Base-by-base conservation (phyloP, 2,888 invertebrate genomes). In the Nematopogon swammerdamellus region DNA sequence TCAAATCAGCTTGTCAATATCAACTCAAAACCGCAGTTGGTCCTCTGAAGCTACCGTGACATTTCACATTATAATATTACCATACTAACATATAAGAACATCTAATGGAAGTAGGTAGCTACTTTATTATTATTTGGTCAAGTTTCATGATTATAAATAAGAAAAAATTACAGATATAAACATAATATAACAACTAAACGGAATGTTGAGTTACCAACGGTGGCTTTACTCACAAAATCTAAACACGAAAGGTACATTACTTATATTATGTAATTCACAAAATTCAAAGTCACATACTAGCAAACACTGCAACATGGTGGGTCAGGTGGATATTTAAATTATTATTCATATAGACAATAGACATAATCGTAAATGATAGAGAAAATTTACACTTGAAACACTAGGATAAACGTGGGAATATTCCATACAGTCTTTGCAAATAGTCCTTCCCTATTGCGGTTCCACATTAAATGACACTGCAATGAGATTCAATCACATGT, bases 81-180 rank as follows among this genome's bases (percentile, higher is more conserved):
- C 63, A 14, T 36, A 36, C 36, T 36, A 36, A 36, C 4, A 14
- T 36, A 36, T 36, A 36, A 36, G n/a, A 36, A 36, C 36, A 36
- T 14, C 36, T 70, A 72, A 67, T 67, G 70, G 72, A 36, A 36
- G 36, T 76, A 74, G 73, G 43, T 77, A 77, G 76, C 75, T 77
- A 79, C 77, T 72, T 74, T 79, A 75, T 77, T 77, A 79, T 79
- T 77, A 79, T 79, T 79, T 79, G 79, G 79, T 79, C 79, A 76
- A 74, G 76, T 79, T 79, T 74, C 74, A 72, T 69, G 67, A 68
- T 64, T 70, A 70, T 72, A 74, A 77, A 79, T 75, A 74, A 72
- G 69, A 36, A 69, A 70, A 70, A 70, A 50, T 53, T 29, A 29
- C 46, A 42, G 50, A 48, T 52, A 71, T 68, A 68, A 73, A 68